Evolutionary conservation across 64 coral and sea anemone species (phyloP).

Genomic region (Actinia tenebrosa): DNA sequence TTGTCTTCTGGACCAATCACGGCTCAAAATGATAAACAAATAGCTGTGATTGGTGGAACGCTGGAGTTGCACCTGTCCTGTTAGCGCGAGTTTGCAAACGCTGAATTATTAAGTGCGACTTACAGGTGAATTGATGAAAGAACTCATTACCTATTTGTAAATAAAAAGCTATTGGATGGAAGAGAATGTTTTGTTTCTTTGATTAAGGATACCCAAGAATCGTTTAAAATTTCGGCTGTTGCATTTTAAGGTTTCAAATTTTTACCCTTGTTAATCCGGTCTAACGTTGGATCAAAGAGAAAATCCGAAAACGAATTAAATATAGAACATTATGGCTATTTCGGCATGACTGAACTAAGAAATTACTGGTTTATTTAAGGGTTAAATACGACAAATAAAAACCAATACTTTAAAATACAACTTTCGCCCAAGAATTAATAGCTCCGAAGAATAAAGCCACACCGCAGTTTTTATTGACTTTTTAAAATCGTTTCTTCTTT

Average conservation of each 20-base stretch:
- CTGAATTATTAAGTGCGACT: background rate
- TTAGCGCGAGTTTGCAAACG: background rate
- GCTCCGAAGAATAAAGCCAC: background rate
- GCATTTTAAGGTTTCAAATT: background rate
- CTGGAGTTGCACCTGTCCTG: background rate
- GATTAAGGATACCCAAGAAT: background rate
- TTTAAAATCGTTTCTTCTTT: background rate
- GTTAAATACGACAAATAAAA: background rate
- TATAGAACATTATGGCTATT: background rate
- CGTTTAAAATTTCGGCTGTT: background rate
- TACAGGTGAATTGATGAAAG: constrained; percentile 1
- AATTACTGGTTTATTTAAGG: background rate
- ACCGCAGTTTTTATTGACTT: background rate
- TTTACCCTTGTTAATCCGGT: background rate
- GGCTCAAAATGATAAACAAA: background rate
- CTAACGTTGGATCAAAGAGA: background rate
- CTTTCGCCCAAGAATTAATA: background rate
- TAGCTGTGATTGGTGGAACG: background rate
- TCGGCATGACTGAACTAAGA: no score
- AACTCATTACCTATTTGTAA: background rate
- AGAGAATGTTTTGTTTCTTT: background rate
- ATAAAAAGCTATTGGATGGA: background rate
- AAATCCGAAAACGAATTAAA: background rate
- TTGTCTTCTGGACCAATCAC: background rate
- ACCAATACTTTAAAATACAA: background rate